A percentile compares a stretch with the other conserved stretches of the same genome.
These are phyloP conservation scores for Poecilia picta DNA, from an alignment of 2,797 vertebrate species.

Conservation along the genomic window DNA sequence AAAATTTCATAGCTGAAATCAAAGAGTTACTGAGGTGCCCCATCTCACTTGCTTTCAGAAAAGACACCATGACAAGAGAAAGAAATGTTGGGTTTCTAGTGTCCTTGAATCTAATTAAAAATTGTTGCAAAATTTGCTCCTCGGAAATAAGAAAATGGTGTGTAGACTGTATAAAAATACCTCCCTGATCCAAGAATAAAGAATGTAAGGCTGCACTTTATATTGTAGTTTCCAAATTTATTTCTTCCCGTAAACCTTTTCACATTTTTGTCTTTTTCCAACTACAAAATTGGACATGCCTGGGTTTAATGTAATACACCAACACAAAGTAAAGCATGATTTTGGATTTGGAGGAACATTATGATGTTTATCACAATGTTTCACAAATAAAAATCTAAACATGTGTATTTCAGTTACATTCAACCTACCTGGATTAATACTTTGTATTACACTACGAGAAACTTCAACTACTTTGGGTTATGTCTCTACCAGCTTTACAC, in stretches of 20 bases:
- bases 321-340: neutral
- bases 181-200: neutral
- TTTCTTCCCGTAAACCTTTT: neutral
- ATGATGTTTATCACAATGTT: neutral
- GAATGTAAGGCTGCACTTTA: conserved; percentile 32
- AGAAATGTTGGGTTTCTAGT: conserved; percentile 48
- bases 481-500: neutral
- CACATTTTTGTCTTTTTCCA: neutral
- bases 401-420: neutral
- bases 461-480: neutral
- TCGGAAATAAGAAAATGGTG: conserved; percentile 26
- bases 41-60: conserved; percentile 66
- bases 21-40: conserved; percentile 74
- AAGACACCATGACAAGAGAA: conserved; percentile 52
- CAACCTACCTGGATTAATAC: neutral
- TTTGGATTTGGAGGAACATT: neutral
- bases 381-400: neutral
- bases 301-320: neutral
- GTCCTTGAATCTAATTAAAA: conserved; percentile 66
- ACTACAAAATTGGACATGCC: neutral
- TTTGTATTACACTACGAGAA: neutral
- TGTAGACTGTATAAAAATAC: conserved; percentile 42
- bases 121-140: conserved; percentile 50
- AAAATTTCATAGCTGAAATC: conserved; percentile 84
- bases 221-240: neutral